Conservation (phyloP, 2,797 vertebrate species). For the Sebastes glaucus region DNA sequence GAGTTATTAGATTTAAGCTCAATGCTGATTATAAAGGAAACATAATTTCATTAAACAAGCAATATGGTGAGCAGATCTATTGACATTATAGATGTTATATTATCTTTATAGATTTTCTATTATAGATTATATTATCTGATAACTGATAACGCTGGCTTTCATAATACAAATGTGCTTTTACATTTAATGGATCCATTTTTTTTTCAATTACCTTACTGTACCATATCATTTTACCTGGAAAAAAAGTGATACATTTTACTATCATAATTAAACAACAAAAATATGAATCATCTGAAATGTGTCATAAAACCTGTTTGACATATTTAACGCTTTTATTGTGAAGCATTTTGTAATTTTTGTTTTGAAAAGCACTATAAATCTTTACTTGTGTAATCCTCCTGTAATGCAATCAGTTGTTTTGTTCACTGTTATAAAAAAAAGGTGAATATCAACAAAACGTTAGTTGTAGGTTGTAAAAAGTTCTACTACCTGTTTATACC, state of each 20-base stretch:
- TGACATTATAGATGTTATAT: too few species aligned
- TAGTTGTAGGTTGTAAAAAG: background rate
- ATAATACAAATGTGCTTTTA: background rate
- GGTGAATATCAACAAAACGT: background rate
- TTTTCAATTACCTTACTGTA: background rate
- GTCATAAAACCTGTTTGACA: background rate
- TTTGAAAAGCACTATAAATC: background rate
- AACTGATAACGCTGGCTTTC: background rate
- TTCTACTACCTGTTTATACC: background rate
- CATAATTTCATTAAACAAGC: background rate
- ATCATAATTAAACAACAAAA: background rate
- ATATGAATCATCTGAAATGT: background rate
- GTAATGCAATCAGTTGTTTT: background rate
- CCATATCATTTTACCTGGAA: accelerated
- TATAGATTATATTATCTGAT: too few species aligned
- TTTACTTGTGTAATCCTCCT: background rate
- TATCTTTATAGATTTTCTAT: too few species aligned
- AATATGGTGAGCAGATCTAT: background rate
- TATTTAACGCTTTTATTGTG: background rate
- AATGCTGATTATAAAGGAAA: background rate
- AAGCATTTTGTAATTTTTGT: background rate
- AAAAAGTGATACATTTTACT: background rate
- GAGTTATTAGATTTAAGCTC: background rate
- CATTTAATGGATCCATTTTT: background rate
- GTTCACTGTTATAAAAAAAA: background rate